Percentiles rank a stretch among this genome's conserved stretches.
Conservation (phyloP, 2,888 invertebrate species). For the Atherix ibis region DNA sequence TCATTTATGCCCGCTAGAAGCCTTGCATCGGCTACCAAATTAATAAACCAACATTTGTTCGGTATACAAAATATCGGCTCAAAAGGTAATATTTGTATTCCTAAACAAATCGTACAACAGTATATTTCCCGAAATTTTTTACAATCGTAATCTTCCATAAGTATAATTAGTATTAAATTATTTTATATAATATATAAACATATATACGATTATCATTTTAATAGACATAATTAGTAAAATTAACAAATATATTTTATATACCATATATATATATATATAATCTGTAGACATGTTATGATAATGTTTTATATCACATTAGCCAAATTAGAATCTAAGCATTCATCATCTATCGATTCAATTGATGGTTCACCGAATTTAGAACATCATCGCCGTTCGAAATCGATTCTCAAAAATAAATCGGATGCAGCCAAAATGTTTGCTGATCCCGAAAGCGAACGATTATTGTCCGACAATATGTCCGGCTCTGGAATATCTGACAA, state of each 20-base stretch:
- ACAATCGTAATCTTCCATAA: too few species aligned
- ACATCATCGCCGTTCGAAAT: constrained; percentile 51
- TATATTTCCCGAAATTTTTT: too few species aligned
- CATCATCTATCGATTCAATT: constrained; percentile 52
- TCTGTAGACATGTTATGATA: too few species aligned
- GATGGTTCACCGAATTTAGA: constrained; percentile 50
- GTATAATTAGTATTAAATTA: too few species aligned
- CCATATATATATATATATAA: too few species aligned
- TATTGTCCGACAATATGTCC: constrained; percentile 49
- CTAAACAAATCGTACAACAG: too few species aligned
- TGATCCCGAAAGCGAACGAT: constrained; percentile 61
- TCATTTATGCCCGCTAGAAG: constrained; percentile 47
- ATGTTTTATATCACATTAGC: constrained; percentile 20
- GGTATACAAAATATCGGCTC: constrained; percentile 39
- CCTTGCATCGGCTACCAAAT: constrained; percentile 51
- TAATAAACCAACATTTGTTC: constrained; percentile 59
- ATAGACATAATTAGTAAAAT: too few species aligned
- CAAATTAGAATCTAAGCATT: constrained; percentile 44
- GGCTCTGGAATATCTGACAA: constrained; percentile 40
- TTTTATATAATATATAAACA: too few species aligned
- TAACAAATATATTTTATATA: too few species aligned
- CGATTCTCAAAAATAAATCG: constrained; percentile 58
- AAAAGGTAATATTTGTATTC: too few species aligned
- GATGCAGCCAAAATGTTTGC: constrained; percentile 39
- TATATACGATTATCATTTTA: too few species aligned